Evolutionary conservation across 1,140 invertebrate genomes (phyloP).

Genomic region (Lucilia cuprina): DNA sequence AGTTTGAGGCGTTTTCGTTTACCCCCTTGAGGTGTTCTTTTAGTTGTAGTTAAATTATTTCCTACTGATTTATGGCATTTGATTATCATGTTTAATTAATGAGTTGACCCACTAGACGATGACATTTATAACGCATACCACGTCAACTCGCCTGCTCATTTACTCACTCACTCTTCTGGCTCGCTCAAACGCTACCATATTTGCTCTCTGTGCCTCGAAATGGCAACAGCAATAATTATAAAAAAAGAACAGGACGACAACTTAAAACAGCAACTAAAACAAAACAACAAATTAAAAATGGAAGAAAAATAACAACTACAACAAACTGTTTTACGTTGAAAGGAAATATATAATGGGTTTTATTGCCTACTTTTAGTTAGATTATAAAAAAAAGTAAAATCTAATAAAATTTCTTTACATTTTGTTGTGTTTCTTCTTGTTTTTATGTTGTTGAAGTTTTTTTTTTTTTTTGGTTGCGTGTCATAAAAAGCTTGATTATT

Average conservation of each 20-base stretch:
- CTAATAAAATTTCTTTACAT: neutral
- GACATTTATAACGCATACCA: constrained; percentile 36
- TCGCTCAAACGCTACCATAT: no score
- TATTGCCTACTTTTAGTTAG: constrained; percentile 20
- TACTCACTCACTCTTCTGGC: no score
- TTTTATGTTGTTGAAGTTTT: neutral
- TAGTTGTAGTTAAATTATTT: constrained; percentile 25
- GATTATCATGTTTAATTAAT: constrained; percentile 34
- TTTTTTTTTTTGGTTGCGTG: neutral
- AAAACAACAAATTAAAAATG: neutral
- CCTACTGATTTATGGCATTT: constrained; percentile 33
- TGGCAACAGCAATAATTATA: neutral
- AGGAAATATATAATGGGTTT: neutral
- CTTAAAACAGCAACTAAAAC: neutral
- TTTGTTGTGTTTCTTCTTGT: neutral
- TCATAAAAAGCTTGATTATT: neutral
- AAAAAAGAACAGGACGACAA: no score
- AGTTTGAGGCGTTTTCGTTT: constrained; percentile 11
- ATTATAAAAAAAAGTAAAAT: constrained; percentile 26
- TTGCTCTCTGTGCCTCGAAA: no score
- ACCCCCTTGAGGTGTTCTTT: constrained; percentile 13
- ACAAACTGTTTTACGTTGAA: neutral
- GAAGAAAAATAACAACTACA: neutral
- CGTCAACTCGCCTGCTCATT: neutral
- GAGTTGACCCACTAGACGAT: constrained; percentile 25